These are phyloP conservation scores for Idris sp. DNA, from an alignment of 1,140 invertebrate genomes.

Conservation along the genomic window DNA sequence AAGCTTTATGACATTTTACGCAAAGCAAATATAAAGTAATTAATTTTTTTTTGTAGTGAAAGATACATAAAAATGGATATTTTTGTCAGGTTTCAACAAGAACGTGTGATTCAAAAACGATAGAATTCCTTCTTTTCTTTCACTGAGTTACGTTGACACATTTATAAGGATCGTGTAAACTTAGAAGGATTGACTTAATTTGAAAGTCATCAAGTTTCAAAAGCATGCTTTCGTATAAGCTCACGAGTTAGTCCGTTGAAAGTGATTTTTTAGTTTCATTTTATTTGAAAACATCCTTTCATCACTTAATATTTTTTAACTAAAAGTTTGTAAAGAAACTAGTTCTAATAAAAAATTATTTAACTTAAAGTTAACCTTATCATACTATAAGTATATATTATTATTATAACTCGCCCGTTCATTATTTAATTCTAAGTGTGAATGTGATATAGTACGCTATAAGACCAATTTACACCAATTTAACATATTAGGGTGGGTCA, in stretches of 20 bases:
- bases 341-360: too few species aligned
- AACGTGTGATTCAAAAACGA: conserved; percentile 22
- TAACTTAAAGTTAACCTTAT: too few species aligned
- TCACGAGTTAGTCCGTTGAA: conserved; percentile 25
- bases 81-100: not conserved
- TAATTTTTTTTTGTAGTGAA: not conserved
- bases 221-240: conserved; percentile 28
- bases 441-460: too few species aligned
- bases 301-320: too few species aligned
- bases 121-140: conserved; percentile 25
- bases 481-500: too few species aligned
- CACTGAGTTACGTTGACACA: conserved; percentile 15
- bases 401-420: too few species aligned
- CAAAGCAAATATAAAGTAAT: conserved; percentile 7
- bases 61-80: conserved; percentile 2
- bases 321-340: too few species aligned
- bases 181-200: conserved; percentile 57
- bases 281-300: too few species aligned
- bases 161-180: conserved; percentile 36
- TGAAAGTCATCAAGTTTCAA: conserved; percentile 54
- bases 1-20: not conserved
- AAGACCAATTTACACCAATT: too few species aligned
- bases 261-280: conserved; percentile 45
- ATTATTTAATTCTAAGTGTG: too few species aligned
- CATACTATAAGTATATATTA: too few species aligned